Evolutionary conservation across 2,113 vertebrate species (phyloP).

Genomic region (Vimba vimba): DNA sequence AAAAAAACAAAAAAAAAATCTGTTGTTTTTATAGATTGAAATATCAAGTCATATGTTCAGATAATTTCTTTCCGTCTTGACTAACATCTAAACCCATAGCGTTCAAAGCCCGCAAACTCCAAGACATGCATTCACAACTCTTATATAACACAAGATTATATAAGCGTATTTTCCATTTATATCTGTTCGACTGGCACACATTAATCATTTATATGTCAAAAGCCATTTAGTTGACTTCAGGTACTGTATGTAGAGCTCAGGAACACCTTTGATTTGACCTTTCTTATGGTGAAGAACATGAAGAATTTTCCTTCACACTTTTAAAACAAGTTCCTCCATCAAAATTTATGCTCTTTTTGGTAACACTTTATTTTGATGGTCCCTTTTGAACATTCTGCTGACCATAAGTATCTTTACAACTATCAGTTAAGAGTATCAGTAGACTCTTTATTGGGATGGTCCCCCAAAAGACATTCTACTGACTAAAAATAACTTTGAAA

Average conservation of each 20-base stretch:
- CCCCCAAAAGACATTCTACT: too few relatives aligned
- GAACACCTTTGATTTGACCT: not conserved
- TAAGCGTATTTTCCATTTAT: slow-evolving; percentile 1
- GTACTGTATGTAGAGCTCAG: not conserved
- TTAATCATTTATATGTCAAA: slow-evolving; percentile 23
- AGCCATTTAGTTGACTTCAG: not conserved
- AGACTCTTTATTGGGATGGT: too few relatives aligned
- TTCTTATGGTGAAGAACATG: not conserved
- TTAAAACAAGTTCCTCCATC: not conserved
- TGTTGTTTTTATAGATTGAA: not conserved
- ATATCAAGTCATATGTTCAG: not conserved
- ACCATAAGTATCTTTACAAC: too few relatives aligned
- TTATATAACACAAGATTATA: slow-evolving; percentile 17
- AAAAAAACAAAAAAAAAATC: not conserved
- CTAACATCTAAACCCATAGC: not conserved
- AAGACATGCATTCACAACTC: not conserved
- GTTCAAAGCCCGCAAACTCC: not conserved
- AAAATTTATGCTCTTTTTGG: not conserved
- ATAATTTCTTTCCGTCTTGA: not conserved
- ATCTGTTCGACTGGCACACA: not conserved
- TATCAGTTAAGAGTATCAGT: too few relatives aligned
- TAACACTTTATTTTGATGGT: too few relatives aligned
- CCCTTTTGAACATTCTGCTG: too few relatives aligned
- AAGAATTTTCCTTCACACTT: not conserved
- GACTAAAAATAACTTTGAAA: too few relatives aligned